Evolutionary conservation across 2,888 invertebrate genomes (phyloP), one percentile per base, ranked within the genome.

Genomic region (Neelides folsomi): DNA sequence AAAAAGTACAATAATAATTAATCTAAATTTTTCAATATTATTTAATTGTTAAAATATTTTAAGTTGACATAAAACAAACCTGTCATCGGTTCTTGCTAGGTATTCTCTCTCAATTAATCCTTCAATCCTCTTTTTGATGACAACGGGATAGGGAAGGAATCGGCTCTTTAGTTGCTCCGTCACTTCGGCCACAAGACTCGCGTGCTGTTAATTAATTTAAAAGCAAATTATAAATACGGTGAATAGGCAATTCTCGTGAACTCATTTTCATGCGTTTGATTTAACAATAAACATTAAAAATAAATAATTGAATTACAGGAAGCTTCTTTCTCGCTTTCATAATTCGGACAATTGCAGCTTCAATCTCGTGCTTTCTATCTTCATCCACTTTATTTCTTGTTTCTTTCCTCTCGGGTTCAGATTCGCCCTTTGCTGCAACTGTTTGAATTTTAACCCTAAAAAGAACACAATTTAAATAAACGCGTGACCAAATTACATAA

Each of bases 91-190:
- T 73, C 98, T 82, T 65, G 93, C 90, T 70, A 99, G 79, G 76
- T 98, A 98, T 76, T 99, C 98, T 65, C 98, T 79, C 75, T 98
- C 98, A 72, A 98, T 98, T 68, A 99, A 81, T 58, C 94, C 93
- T 76, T 99, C 98, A 75, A 98, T 97, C 71, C 98, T 83, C 73
- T 97, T 95, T 77, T 99, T 99, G 71, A 99, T 97, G 65, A 95
- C 86, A 65, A 90, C 89, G 50, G 97, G 97, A 66, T 92, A 92
- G 59, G 98, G 97, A 74, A 94, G 79, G 80, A 99, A 98, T 69
- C 98, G 82, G 66, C 86, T 86, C 74, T 88, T 90, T 66, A 98
- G 76, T 75, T 97, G 95, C 71, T 95, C 90, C 55, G 95, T 95
- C 63, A 97, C 95, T 78, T 97, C 95, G 39, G 93, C 83, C 58